A percentile compares a stretch with the other conserved stretches of the same genome.
phyloP scores from a whole-genome alignment of 2,888 invertebrate species.

The Mactromeris polynyma region DNA sequence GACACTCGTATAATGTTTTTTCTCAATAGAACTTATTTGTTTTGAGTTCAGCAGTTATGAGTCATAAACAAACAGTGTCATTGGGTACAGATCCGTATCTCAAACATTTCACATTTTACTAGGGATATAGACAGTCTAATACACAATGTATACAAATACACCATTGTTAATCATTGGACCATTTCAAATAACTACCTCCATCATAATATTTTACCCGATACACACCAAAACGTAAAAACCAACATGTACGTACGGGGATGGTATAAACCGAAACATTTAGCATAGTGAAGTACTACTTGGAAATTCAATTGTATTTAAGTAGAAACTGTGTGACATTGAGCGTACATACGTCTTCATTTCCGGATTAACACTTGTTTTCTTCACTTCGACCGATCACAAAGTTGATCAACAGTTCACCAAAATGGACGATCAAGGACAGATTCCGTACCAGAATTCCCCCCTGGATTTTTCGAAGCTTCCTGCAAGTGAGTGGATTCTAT shows the following conservation, averaged over 20 bases:
- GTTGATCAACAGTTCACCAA: not conserved
- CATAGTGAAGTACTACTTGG: not conserved
- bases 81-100: no score
- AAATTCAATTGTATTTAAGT: not conserved
- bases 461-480: not conserved
- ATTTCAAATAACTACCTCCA: not conserved
- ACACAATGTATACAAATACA: not conserved
- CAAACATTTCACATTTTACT: not conserved
- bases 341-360: not conserved
- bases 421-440: not conserved
- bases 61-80: no score
- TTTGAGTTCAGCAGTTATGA: no score
- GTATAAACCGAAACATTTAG: not conserved
- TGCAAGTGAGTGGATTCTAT: not conserved
- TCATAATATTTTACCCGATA: not conserved
- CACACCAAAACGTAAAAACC: not conserved
- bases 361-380: not conserved
- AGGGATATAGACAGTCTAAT: not conserved
- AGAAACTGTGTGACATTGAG: not conserved
- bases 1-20: no score
- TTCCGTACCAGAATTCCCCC: not conserved
- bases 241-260: not conserved
- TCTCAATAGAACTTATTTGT: no score
- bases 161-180: not conserved
- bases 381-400: not conserved